Evolutionary conservation across 2,113 vertebrate species (phyloP), one percentile per base, ranked within the genome.

Genomic region (Brachionichthys hirsutus): DNA sequence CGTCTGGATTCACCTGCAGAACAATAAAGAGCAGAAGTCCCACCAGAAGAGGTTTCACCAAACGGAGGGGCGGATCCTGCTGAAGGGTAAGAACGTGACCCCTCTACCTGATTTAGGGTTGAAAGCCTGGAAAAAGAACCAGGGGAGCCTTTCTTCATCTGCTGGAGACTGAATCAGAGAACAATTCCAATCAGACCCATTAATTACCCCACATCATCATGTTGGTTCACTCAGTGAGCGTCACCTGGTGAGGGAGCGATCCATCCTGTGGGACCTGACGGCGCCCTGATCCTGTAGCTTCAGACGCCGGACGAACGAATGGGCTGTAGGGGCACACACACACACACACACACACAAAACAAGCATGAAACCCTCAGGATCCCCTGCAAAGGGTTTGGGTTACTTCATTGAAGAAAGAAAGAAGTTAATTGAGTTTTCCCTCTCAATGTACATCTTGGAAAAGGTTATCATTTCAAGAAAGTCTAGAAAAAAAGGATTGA

Each of bases 101-200:
- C 30, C 2, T 10, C 3, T 66, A 88, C 94, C 92, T 94, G 89
- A 73, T 80, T 87, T 18, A 88, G 19, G 54, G 90, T 75, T 14
- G 84, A 90, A 65, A 91, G 86, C 67, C 92, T 85, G 75, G 91
- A 90, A 5, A 93, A 90, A 16, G 92, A 84, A 18, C 91, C 92
- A 82, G 89, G 85, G 56, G 93, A 80, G n/a, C 86, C 81, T 77
- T 90, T 92, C 81, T 83, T 88, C 83, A 92, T 85, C 59, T 90
- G 87, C 80, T 85, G 85, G 12, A 82, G 70, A 71, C 90, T 91
- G 50, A 34, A 68, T 5, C 8, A 73, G 38, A 59, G 10, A 12
- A 69, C 59, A 63, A 48, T 30, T 8, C 24, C 24, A 30, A 30
- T 30, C 24, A 30, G 24, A 30, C 24, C 24, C 24, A 30, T 4